Conservation (phyloP, 2,888 invertebrate species). For the Chrysina gloriosa region DNA sequence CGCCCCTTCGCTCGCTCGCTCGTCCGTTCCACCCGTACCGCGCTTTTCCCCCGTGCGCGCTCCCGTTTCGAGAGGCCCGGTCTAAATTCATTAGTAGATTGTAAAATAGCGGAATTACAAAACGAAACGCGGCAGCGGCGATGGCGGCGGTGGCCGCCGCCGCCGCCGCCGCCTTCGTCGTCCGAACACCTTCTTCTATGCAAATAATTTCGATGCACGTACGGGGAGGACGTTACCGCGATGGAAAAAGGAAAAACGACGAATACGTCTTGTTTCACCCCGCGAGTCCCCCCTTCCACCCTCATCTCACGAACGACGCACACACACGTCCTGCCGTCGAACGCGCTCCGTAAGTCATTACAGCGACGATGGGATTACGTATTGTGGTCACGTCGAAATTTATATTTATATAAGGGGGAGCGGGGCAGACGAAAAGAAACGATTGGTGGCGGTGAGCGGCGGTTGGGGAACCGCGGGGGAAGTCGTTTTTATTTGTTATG, state of each 20-base stretch:
- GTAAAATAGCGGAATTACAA: conserved; percentile 51
- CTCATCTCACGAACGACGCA: conserved; percentile 1
- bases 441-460: neutral
- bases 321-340: too few species aligned
- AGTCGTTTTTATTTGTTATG: conserved; percentile 5
- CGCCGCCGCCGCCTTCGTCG: too few species aligned
- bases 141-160: too few species aligned
- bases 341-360: conserved; percentile 32
- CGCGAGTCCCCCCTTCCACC: neutral
- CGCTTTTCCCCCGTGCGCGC: neutral
- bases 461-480: neutral
- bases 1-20: conserved; percentile 1
- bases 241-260: neutral
- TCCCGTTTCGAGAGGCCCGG: conserved; percentile 20
- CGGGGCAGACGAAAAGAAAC: conserved; percentile 19
- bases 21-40: neutral
- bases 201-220: conserved; percentile 17
- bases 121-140: conserved; percentile 14
- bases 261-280: neutral
- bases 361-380: conserved; percentile 6
- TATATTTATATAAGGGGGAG: conserved; percentile 28
- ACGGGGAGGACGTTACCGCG: neutral
- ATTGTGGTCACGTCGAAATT: conserved; percentile 35
- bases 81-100: conserved; percentile 54
- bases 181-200: conserved; percentile 19